A percentile compares a stretch with the other conserved stretches of the same genome.
phyloP scores from a whole-genome alignment of 2,888 invertebrate species.

The Pediacus dermestoides region DNA sequence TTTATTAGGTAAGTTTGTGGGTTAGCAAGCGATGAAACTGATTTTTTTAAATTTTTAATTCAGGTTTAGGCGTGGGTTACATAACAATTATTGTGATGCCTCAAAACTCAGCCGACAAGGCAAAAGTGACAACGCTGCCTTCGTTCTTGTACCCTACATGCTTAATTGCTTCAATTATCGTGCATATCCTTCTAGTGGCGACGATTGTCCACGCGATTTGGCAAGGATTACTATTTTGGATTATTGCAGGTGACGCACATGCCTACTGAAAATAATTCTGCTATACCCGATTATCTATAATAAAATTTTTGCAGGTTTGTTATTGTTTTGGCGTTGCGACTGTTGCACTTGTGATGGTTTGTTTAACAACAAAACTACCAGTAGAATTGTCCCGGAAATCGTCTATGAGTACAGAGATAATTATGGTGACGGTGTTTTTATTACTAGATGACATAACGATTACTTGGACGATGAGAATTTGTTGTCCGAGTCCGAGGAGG shows the following conservation, averaged over 20 bases:
- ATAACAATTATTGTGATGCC: too few species aligned
- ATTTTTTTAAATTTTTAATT: slow-evolving; percentile 2
- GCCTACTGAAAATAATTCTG: slow-evolving; percentile 20
- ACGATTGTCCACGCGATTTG: slow-evolving; percentile 59
- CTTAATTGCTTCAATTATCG: slow-evolving; percentile 52
- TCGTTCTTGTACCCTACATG: slow-evolving; percentile 43
- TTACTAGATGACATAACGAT: slow-evolving; percentile 56
- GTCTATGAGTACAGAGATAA: slow-evolving; percentile 43
- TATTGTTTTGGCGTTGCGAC: slow-evolving; percentile 46
- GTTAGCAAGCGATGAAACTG: neutral
- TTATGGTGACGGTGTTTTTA: slow-evolving; percentile 56
- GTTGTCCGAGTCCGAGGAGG: slow-evolving; percentile 38
- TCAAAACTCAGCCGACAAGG: slow-evolving; percentile 46
- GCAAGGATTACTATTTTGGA: slow-evolving; percentile 60
- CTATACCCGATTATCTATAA: neutral
- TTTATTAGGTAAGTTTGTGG: slow-evolving; percentile 32
- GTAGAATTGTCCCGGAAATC: slow-evolving; percentile 24
- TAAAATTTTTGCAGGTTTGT: slow-evolving; percentile 41
- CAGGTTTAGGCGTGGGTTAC: neutral
- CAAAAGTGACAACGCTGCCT: slow-evolving; percentile 35
- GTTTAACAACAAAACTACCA: slow-evolving; percentile 17
- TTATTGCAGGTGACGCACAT: slow-evolving; percentile 54
- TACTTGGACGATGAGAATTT: slow-evolving; percentile 40
- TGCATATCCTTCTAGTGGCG: slow-evolving; percentile 53
- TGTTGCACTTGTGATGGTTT: slow-evolving; percentile 46